These are phyloP conservation scores for Drosophila orosa DNA, from an alignment of 1,140 invertebrate genomes.

Conservation along the genomic window DNA sequence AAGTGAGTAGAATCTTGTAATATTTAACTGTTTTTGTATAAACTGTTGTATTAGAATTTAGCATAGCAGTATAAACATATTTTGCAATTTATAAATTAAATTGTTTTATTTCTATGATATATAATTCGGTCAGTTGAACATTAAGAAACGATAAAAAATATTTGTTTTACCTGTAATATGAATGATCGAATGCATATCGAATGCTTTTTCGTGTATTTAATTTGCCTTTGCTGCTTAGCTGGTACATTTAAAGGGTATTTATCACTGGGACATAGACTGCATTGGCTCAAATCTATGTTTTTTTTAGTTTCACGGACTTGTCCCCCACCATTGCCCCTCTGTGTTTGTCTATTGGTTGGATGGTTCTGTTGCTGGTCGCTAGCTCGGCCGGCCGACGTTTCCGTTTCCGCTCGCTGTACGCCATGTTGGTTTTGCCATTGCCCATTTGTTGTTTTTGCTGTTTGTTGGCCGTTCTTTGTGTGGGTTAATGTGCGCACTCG, in stretches of 20 bases:
- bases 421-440: slow-evolving; percentile 74
- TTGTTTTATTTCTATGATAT: too few relatives aligned
- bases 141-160: too few relatives aligned
- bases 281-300: neutral
- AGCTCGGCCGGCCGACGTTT: slow-evolving; percentile 68
- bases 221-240: too few relatives aligned
- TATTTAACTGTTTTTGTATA: neutral
- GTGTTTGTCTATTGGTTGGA: slow-evolving; percentile 70
- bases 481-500: slow-evolving; percentile 79
- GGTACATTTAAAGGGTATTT: neutral
- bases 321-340: slow-evolving; percentile 18
- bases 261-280: neutral
- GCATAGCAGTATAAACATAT: too few relatives aligned
- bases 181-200: too few relatives aligned
- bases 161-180: too few relatives aligned
- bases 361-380: slow-evolving; percentile 41
- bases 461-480: slow-evolving; percentile 48
- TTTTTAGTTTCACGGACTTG: slow-evolving; percentile 31
- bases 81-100: too few relatives aligned
- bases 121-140: too few relatives aligned
- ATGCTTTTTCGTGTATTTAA: too few relatives aligned
- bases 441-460: slow-evolving; percentile 54
- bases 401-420: slow-evolving; percentile 75
- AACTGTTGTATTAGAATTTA: neutral
- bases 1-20: too few relatives aligned